These are phyloP conservation scores for Eretmodus cyanostictus DNA, from an alignment of 2,113 vertebrate genomes.

Conservation along the genomic window DNA sequence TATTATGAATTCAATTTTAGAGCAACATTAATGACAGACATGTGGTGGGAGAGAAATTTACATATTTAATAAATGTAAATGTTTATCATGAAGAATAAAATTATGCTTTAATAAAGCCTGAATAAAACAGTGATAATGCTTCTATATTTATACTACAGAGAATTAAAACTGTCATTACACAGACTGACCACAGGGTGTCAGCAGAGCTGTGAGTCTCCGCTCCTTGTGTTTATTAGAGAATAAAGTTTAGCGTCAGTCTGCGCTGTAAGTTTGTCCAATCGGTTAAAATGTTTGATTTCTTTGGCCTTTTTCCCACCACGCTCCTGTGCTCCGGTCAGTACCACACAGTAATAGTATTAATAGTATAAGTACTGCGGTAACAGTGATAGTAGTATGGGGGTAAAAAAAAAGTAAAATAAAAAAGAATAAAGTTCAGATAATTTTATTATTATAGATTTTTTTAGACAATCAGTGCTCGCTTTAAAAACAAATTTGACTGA, in stretches of 20 bases:
- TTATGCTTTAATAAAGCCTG: not conserved
- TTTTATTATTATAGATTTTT: not conserved
- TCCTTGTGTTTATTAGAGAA: not conserved
- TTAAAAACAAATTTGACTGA: not conserved
- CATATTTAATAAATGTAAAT: not conserved
- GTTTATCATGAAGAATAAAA: not conserved
- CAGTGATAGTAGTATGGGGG: not conserved
- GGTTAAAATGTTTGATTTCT: not conserved
- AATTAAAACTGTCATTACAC: not conserved
- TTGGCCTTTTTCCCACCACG: not conserved
- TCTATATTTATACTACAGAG: not conserved
- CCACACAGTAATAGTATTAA: not conserved
- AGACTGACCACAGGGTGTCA: slow-evolving; percentile 11
- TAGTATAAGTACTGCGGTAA: fast-evolving
- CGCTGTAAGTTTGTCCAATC: not conserved
- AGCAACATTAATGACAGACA: not conserved
- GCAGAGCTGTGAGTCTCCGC: not conserved
- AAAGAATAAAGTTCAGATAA: not conserved
- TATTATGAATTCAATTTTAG: not conserved
- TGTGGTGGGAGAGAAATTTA: not conserved
- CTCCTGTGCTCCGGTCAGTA: fast-evolving
- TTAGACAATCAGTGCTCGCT: not conserved
- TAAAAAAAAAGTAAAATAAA: not conserved
- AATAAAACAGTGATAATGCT: not conserved
- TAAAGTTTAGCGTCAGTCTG: not conserved